A percentile compares a stretch with the other conserved stretches of the same genome.
phyloP scores from a whole-genome alignment of 2,888 invertebrate genomes.

The Trissonchulus latispiculum region DNA sequence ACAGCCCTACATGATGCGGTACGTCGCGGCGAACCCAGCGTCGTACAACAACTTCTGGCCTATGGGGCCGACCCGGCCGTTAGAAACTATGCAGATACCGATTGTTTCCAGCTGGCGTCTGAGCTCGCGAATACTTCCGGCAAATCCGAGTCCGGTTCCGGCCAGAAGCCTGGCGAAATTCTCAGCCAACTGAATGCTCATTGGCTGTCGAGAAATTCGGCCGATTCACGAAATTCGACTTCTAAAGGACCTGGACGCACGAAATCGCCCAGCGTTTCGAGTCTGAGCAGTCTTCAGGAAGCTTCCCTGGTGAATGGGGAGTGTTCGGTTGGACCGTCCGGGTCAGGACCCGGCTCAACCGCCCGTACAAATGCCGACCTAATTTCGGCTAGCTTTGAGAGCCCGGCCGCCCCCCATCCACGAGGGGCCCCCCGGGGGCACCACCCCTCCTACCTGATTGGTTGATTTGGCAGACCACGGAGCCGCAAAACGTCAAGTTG shows the following conservation, averaged over 20 bases:
- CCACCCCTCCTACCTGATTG: too few species aligned
- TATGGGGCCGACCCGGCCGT: constrained; percentile 54
- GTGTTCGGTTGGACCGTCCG: neutral
- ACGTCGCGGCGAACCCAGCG: constrained; percentile 50
- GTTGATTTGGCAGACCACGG: neutral
- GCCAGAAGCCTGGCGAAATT: too few species aligned
- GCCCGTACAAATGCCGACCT: too few species aligned
- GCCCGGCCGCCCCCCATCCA: too few species aligned
- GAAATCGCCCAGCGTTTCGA: neutral
- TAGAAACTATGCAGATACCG: constrained; percentile 46
- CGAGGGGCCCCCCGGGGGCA: too few species aligned
- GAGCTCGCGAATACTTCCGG: neutral
- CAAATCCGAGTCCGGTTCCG: too few species aligned
- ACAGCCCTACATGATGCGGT: constrained; percentile 58
- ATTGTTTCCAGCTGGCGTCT: constrained; percentile 17
- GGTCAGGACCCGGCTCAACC: too few species aligned
- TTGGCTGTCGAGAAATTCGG: neutral
- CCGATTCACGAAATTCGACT: too few species aligned
- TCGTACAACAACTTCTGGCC: constrained; percentile 52
- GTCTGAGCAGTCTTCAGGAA: constrained; percentile 1
- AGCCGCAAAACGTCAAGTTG: neutral
- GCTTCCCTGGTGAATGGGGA: neutral
- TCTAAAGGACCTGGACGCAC: too few species aligned
- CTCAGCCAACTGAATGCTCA: constrained; percentile 15
- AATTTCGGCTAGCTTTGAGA: neutral